Evolutionary conservation across 2,797 vertebrate genomes (phyloP).

Genomic region (Cottoperca gobio): DNA sequence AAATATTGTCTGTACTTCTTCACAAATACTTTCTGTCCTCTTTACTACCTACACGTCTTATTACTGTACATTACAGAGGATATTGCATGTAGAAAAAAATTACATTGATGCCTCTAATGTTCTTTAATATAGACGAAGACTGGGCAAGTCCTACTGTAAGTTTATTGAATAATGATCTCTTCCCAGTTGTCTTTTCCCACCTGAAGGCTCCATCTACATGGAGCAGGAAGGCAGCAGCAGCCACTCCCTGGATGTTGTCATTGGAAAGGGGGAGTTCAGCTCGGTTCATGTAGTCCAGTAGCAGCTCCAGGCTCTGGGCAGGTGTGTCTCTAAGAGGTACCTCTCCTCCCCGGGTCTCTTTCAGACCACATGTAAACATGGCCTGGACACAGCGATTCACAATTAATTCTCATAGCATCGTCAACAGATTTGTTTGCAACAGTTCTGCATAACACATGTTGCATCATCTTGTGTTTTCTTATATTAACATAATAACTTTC

Average conservation of each 20-base stretch:
- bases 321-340: conserved; percentile 87
- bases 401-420: background rate
- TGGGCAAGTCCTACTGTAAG: background rate
- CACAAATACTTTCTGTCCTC: background rate
- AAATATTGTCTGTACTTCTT: background rate
- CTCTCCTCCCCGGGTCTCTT: conserved; percentile 86
- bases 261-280: conserved; percentile 82
- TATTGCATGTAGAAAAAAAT: background rate
- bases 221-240: conserved; percentile 88
- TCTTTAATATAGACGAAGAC: background rate
- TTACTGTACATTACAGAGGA: background rate
- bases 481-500: background rate
- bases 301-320: conserved; percentile 84
- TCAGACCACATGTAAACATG: conserved; percentile 91
- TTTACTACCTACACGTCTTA: background rate
- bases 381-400: conserved; percentile 53
- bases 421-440: background rate
- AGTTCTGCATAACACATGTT: background rate
- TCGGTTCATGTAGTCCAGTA: conserved; percentile 89
- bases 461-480: background rate
- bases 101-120: background rate
- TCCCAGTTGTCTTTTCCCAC: conserved; percentile 21
- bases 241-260: conserved; percentile 88
- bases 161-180: background rate
- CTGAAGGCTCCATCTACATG: conserved; percentile 90